A percentile compares a stretch with the other conserved stretches of the same genome.
Evolutionary conservation across 2,113 vertebrate genomes (phyloP).

Genomic region (Camelus dromedarius): DNA sequence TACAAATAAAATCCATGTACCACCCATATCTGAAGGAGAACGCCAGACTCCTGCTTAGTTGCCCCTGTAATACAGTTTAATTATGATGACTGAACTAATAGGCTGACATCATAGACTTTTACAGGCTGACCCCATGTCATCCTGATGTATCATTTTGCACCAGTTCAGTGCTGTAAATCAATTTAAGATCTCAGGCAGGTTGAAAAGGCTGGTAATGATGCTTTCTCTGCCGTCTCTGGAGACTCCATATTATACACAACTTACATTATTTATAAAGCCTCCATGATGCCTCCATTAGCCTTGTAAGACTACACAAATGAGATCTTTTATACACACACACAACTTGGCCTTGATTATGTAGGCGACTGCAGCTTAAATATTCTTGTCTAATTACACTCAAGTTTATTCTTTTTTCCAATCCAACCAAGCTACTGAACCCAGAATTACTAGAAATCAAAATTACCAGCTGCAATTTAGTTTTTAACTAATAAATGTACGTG

Average conservation of each 20-base stretch:
- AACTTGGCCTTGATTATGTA: conserved; percentile 79
- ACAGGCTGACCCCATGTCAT: conserved; percentile 92
- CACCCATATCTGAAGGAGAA: conserved; percentile 83
- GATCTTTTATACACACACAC: conserved; percentile 88
- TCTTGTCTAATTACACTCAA: conserved; percentile 43
- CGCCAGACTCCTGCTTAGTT: conserved; percentile 84
- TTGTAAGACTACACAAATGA: conserved; percentile 91
- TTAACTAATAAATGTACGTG: conserved; percentile 22
- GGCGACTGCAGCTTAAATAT: conserved; percentile 70
- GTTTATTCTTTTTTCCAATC: conserved; percentile 59
- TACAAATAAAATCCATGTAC: conserved; percentile 64
- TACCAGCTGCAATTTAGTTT: conserved; percentile 51
- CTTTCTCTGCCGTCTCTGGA: conserved; percentile 94
- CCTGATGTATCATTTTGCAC: conserved; percentile 98
- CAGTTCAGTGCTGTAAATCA: conserved; percentile 99
- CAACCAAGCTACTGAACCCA: conserved; percentile 43
- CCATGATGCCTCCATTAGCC: conserved; percentile 98
- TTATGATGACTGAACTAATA: conserved; percentile 91
- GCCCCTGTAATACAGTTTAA: conserved; percentile 89
- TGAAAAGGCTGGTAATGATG: conserved; percentile 99
- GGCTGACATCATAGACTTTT: conserved; percentile 92
- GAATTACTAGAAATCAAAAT: conserved; percentile 48
- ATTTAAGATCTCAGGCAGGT: conserved; percentile 97
- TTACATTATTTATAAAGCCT: conserved; percentile 99
- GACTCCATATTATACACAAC: conserved; percentile 97